Conservation (phyloP, 2,888 invertebrate genomes). For the Dolomedes plantarius region DNA sequence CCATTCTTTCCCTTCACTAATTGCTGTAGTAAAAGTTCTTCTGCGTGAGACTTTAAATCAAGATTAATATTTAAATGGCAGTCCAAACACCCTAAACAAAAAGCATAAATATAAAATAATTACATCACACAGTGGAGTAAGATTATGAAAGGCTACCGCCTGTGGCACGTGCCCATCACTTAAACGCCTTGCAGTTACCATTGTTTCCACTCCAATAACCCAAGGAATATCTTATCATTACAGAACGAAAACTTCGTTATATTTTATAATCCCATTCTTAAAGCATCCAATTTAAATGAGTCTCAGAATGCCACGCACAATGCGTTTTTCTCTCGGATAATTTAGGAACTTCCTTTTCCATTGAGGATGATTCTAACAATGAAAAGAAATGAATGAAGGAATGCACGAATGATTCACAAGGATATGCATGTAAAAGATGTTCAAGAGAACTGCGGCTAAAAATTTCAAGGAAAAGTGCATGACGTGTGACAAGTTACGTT, state of each 20-base stretch:
- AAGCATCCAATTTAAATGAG: neutral
- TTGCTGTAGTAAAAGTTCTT: no score
- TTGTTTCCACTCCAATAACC: constrained; percentile 21
- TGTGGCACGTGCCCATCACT: neutral
- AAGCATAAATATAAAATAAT: no score
- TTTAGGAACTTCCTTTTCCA: constrained; percentile 37
- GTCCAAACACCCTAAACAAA: no score
- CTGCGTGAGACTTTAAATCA: no score
- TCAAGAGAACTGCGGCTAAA: no score
- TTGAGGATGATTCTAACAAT: neutral
- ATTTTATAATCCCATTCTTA: neutral
- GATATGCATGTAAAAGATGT: no score
- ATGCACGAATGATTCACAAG: neutral
- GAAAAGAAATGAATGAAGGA: neutral
- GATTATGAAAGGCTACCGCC: no score
- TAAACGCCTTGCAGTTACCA: neutral
- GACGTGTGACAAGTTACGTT: no score
- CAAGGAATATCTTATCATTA: neutral
- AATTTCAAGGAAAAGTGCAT: no score
- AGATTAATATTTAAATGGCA: no score
- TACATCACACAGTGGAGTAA: no score
- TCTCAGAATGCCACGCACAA: neutral
- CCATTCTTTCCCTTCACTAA: no score
- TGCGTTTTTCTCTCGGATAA: constrained; percentile 6
- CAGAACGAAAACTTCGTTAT: neutral